These are phyloP conservation scores for Decapterus maruadsi DNA, from an alignment of 2,797 vertebrate species.

Conservation along the genomic window DNA sequence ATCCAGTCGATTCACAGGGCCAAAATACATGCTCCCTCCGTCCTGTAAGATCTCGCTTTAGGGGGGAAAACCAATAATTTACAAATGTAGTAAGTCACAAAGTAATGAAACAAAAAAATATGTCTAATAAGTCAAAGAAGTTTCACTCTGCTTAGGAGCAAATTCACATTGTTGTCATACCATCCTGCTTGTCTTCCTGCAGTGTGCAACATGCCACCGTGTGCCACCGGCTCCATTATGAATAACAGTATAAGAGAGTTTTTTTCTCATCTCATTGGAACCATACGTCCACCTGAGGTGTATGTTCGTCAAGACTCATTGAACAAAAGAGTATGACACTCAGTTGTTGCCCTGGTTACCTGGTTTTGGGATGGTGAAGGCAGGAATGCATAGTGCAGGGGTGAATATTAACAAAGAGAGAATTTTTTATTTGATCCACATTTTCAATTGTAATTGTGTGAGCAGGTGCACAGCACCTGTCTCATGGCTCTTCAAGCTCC, in stretches of 20 bases:
- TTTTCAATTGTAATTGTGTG: neutral
- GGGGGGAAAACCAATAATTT: slow-evolving; percentile 60
- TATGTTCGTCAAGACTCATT: neutral
- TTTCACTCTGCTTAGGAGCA: slow-evolving; percentile 25
- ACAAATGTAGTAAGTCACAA: slow-evolving; percentile 65
- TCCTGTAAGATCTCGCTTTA: slow-evolving; percentile 63
- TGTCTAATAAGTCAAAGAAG: slow-evolving; percentile 50
- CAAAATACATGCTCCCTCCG: slow-evolving; percentile 66
- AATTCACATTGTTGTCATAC: slow-evolving; percentile 27
- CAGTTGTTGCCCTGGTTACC: neutral
- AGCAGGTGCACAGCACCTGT: neutral
- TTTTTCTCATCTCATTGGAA: neutral
- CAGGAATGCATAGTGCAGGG: neutral
- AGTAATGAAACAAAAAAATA: slow-evolving; percentile 34
- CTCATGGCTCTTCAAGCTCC: neutral
- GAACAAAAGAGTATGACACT: neutral
- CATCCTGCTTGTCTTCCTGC: neutral
- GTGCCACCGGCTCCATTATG: neutral
- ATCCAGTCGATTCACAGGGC: slow-evolving; percentile 75
- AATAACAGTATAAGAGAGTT: neutral
- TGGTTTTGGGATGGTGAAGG: neutral
- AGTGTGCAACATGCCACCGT: neutral
- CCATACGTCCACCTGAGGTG: neutral
- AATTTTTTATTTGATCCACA: neutral
- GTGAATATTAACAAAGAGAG: neutral